These are phyloP conservation scores for Gastracanthus pulcherrimus DNA, from an alignment of 2,888 invertebrate genomes.

Conservation along the genomic window DNA sequence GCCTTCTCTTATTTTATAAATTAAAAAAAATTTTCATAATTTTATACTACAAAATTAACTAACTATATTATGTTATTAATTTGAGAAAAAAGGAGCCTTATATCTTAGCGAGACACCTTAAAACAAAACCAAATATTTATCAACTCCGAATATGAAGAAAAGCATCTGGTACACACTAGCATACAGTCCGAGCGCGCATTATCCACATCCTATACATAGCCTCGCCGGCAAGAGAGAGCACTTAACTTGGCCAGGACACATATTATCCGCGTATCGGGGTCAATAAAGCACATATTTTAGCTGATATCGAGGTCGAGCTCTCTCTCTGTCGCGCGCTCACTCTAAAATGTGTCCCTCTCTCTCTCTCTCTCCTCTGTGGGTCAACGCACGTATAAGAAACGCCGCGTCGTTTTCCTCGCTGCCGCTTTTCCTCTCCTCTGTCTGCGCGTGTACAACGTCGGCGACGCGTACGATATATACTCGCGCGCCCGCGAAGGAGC, in stretches of 20 bases:
- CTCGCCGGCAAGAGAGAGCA: not conserved
- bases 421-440: slow-evolving; percentile 10
- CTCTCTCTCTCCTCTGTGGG: slow-evolving; percentile 21
- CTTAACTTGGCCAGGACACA: not conserved
- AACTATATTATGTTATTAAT: no score
- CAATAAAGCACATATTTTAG: slow-evolving; percentile 39
- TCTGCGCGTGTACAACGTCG: no score
- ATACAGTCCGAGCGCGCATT: not conserved
- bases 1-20: no score
- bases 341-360: not conserved
- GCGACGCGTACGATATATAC: not conserved
- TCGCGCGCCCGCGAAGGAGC: slow-evolving; percentile 21
- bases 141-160: no score
- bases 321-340: not conserved
- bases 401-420: not conserved
- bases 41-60: no score
- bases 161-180: no score
- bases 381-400: slow-evolving; percentile 29
- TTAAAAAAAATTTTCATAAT: no score
- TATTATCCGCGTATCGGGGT: slow-evolving; percentile 37
- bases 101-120: no score
- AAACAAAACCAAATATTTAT: no score
- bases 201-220: not conserved
- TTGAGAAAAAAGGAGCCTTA: no score
- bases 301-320: slow-evolving; percentile 28